Evolutionary conservation across 2,797 vertebrate species (phyloP).

Genomic region (Rallus crepitans): DNA sequence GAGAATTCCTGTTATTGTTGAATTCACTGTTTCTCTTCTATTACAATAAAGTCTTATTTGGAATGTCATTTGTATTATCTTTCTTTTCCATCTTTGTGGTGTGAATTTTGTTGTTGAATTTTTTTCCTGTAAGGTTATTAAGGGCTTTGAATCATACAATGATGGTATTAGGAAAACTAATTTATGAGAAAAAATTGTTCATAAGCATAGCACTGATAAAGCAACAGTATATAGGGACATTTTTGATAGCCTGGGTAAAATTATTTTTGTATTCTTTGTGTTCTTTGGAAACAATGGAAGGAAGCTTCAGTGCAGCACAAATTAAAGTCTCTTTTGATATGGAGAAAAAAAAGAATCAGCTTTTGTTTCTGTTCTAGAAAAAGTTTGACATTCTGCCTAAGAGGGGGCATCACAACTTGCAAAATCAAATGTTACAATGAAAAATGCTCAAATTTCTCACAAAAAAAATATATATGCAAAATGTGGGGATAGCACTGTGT

Average conservation of each 20-base stretch:
- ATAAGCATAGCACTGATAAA: not conserved
- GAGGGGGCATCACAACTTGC: not conserved
- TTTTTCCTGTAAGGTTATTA: not conserved
- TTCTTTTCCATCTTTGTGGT: not conserved
- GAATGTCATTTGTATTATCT: not conserved
- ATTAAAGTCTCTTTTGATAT: not conserved
- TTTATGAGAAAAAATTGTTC: not conserved
- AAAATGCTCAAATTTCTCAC: not conserved
- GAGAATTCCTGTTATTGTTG: not conserved
- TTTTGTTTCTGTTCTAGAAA: not conserved
- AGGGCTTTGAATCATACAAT: not conserved
- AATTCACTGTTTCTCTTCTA: not conserved
- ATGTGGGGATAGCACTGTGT: not conserved
- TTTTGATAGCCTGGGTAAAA: not conserved
- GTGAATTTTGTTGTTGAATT: not conserved
- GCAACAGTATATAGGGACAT: not conserved
- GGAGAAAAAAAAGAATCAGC: not conserved
- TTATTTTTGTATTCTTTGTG: not conserved
- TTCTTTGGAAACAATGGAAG: not conserved
- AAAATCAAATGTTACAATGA: not conserved
- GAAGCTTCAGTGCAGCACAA: not conserved
- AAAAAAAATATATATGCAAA: not conserved
- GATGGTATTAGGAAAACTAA: not conserved
- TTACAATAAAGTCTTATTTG: not conserved
- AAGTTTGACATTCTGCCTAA: not conserved